These are phyloP conservation scores for Passer montanus DNA, from an alignment of 2,113 vertebrate species.

Conservation along the genomic window DNA sequence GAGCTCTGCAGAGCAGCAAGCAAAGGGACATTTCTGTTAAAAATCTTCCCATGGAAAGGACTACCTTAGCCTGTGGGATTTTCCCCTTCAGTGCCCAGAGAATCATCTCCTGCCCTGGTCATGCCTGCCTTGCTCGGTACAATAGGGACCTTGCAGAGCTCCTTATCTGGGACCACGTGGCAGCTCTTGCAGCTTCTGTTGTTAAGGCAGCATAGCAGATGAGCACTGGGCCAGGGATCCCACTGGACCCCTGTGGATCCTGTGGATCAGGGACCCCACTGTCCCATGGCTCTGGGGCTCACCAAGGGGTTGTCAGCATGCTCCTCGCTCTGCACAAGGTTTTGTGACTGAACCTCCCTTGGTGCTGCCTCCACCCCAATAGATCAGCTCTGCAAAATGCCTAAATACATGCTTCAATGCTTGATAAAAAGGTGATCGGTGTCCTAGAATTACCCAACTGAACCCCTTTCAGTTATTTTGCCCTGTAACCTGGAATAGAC, in stretches of 20 bases:
- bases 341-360: not conserved
- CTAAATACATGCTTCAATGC: not conserved
- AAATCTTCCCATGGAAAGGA: not conserved
- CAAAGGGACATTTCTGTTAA: not conserved
- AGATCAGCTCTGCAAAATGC: not conserved
- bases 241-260: not conserved
- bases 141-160: not conserved
- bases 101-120: not conserved
- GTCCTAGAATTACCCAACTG: not conserved
- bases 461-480: not conserved
- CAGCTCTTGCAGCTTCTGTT: not conserved
- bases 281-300: not conserved
- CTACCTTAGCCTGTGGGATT: not conserved
- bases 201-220: not conserved
- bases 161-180: not conserved
- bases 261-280: not conserved
- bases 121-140: accelerated
- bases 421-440: not conserved
- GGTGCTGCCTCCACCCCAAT: not conserved
- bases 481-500: not conserved
- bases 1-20: not conserved
- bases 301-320: accelerated
- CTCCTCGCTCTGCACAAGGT: not conserved
- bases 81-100: not conserved
- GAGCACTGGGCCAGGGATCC: accelerated